Evolutionary conservation across 1,140 invertebrate species (phyloP), one percentile per base, ranked within the genome.

Genomic region (Battus philenor): DNA sequence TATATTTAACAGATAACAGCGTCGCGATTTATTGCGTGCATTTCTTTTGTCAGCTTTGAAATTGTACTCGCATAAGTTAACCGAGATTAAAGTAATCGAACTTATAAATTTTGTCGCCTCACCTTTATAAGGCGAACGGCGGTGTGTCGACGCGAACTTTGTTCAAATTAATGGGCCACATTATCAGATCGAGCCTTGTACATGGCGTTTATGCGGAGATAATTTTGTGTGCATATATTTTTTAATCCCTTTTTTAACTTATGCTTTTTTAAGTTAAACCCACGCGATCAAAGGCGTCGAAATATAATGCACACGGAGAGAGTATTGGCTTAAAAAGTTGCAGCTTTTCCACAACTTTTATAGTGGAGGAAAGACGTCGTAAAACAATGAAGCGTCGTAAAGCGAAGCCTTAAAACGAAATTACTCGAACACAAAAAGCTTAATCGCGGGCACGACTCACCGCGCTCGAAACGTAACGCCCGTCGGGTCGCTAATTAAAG

Each of bases 31-130:
- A 85, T 82, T 71, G 73, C 77, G 61, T 81, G 78, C 81, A 85
- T 85, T 85, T 85, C 81, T 85, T 85, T 85, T 85, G 81, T 85
- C 81, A 85, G 78, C 75, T 80, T 82, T 79, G 75, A 79, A 85
- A 82, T 85, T 82, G 78, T 82, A 85, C 73, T 78, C 81, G 78
- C 78, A 85, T 85, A 85, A 82, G 78, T 85, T 82, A 85, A 64
- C 68, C 71, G 70, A 85, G 81, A 85, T 85, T 82, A 85, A 85
- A 85, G 75, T 85, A 85, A 85, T 85, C 81, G 81, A 85, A 85
- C 81, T 82, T 85, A 85, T 85, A 85, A 85, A 85, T 85, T 85
- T 82, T 82, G 81, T 82, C 81, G 73, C 68, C 77, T 85, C 80
- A 85, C 76, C 78, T 85, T 70, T 85, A 78, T 75, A 81, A 70